A percentile compares a stretch with the other conserved stretches of the same genome.
These are phyloP conservation scores for Drosophila lini DNA, from an alignment of 1,140 invertebrate species.

Conservation along the genomic window DNA sequence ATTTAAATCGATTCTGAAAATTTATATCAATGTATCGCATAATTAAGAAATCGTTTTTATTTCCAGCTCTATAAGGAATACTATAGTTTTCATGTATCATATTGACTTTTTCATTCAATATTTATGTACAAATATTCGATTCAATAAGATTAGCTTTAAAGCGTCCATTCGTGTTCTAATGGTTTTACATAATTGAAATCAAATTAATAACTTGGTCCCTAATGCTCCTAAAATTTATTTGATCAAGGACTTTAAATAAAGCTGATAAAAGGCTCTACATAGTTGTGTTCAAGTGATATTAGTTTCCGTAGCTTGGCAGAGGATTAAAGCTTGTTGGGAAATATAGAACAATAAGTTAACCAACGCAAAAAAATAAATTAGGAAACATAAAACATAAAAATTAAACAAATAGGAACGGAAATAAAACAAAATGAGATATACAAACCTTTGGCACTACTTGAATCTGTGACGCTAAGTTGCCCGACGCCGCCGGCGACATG, in stretches of 20 bases:
- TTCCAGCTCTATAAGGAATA: too few species aligned
- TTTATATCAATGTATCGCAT: too few species aligned
- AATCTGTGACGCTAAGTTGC: constrained; percentile 83
- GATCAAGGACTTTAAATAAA: neutral
- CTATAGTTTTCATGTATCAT: too few species aligned
- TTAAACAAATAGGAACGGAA: constrained; percentile 66
- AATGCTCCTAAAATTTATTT: neutral
- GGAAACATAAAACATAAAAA: constrained; percentile 43
- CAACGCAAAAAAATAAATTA: constrained; percentile 34
- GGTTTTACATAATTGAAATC: neutral
- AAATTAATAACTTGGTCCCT: neutral
- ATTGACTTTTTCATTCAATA: too few species aligned
- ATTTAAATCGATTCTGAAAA: neutral
- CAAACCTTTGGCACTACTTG: constrained; percentile 84
- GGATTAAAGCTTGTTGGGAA: neutral
- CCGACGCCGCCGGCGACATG: constrained; percentile 67
- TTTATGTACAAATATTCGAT: too few species aligned
- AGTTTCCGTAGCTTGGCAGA: neutral
- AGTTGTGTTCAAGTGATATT: neutral
- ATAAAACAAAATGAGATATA: constrained; percentile 79
- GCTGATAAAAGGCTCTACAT: neutral
- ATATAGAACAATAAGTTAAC: constrained; percentile 34
- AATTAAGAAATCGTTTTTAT: too few species aligned
- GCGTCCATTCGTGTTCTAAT: neutral
- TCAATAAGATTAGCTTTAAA: too few species aligned